Percentiles rank a stretch among this genome's conserved stretches.
Conservation (phyloP, 2,888 invertebrate genomes). For the Anoplius nigerrimus region DNA sequence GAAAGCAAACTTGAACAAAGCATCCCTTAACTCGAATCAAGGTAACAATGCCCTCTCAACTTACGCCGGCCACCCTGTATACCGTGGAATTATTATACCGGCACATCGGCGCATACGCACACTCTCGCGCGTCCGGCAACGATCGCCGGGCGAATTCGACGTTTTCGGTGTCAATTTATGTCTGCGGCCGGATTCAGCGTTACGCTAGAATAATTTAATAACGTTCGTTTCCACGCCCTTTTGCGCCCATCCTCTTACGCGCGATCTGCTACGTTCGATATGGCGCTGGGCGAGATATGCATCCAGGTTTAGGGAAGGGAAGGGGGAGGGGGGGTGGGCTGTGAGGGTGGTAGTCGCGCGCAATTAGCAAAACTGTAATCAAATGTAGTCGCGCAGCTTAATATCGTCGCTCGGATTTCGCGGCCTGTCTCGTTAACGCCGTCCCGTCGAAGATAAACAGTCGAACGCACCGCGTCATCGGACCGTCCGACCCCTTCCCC, state of each 20-base stretch:
- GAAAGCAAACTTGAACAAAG: no score
- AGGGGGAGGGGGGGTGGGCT: not conserved
- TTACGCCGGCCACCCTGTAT: no score
- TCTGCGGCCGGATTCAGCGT: constrained; percentile 56
- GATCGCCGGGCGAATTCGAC: constrained; percentile 40
- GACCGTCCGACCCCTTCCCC: no score
- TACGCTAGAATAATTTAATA: constrained; percentile 65
- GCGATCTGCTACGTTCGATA: not conserved
- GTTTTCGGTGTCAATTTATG: constrained; percentile 65
- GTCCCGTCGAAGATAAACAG: constrained; percentile 55
- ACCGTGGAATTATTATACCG: no score
- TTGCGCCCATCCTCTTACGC: constrained; percentile 8
- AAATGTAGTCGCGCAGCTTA: constrained; percentile 51
- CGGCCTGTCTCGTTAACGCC: constrained; percentile 49
- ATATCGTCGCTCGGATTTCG: constrained; percentile 43
- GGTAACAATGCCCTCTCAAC: no score
- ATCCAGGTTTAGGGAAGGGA: constrained; percentile 11
- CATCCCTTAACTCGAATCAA: no score
- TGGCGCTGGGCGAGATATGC: not conserved
- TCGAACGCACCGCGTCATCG: not conserved
- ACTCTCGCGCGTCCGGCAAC: constrained; percentile 1
- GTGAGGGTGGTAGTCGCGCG: constrained; percentile 30
- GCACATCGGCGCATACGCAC: constrained; percentile 20
- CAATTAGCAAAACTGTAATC: constrained; percentile 65
- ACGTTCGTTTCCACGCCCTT: constrained; percentile 49